Evolutionary conservation across 2,797 vertebrate genomes (phyloP).

Genomic region (Phrynocephalus guinanensis): DNA sequence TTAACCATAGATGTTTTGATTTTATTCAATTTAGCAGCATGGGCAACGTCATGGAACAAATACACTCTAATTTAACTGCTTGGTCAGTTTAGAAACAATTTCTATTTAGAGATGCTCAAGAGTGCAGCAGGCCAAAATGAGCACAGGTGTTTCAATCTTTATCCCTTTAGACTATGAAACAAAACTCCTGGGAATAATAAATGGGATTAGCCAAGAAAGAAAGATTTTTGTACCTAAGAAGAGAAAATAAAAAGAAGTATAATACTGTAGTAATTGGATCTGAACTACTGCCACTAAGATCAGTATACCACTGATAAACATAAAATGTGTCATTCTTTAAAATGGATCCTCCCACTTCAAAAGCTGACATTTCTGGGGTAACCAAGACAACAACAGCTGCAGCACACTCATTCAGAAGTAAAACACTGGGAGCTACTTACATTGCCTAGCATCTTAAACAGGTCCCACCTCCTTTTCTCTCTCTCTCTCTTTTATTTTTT

Average conservation of each 20-base stretch:
- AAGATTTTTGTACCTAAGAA: neutral
- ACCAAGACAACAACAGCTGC: constrained; percentile 35
- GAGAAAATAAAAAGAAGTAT: neutral
- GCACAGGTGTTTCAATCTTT: neutral
- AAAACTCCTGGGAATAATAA: neutral
- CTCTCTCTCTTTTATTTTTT: neutral
- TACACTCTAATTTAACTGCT: neutral
- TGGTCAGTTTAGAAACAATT: neutral
- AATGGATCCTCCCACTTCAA: constrained; percentile 23
- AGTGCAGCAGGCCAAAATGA: neutral
- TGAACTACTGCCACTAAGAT: neutral
- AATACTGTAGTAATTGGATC: neutral
- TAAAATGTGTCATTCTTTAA: constrained; percentile 19
- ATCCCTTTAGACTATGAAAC: neutral
- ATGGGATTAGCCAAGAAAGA: neutral
- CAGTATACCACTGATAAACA: constrained; percentile 3
- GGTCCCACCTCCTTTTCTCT: neutral
- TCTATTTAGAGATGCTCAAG: neutral
- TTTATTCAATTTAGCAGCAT: neutral
- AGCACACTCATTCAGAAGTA: constrained; percentile 44
- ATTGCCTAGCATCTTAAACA: constrained; percentile 6
- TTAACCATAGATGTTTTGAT: neutral
- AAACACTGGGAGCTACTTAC: constrained; percentile 25
- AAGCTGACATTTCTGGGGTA: constrained; percentile 35
- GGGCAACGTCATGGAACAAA: neutral